Base-by-base conservation (phyloP, 2,888 invertebrate species). In the Microplitis manilae region DNA sequence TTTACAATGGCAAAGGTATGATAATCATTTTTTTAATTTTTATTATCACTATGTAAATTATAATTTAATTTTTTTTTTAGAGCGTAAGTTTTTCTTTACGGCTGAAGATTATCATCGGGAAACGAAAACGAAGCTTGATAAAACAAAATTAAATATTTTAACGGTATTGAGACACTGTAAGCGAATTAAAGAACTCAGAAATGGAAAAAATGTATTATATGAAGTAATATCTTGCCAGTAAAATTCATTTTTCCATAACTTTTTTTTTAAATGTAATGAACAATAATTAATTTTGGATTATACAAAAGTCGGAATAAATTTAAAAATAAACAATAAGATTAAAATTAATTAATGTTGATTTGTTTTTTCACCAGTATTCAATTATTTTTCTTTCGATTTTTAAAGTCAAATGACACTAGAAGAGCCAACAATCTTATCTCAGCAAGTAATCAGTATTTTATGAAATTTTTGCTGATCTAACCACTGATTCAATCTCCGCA, bases 151-250 rank as follows among this genome's bases (percentile, higher is more conserved):
- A 20, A 89, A 87, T 81, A 80, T 88, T 9, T n/a, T 89, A 40
- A 86, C 86, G 4, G 87, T 85, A 61, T 79, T 90, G 30, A 84
- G 88, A 0, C 87, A 88, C 74, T 88, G 87, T 59, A 88, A 87
- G 79, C 82, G 86, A 70, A 77, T 89, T 60, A 80, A 85, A 41
- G 87, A 87, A 80, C 78, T 85, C 6, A 84, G 88, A 75, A 78
- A 80, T 9, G 85, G 84, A 38, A 87, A 85, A 75, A 81, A 77
- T 68, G 67, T 84, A 17, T 80, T 83, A 76, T 86, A 87, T 79
- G 81, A 81, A 6, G 73, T 85, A 6, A 70, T 82, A 65, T 17
- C 79, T 60, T 5, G 15, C 7, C 38, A 62, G 1, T 62, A 39
- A 38, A 38, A 9, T 39, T 61, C 8, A 15, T 73, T 67, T 73